Evolutionary conservation across 2,888 invertebrate genomes (phyloP), one percentile per base, ranked within the genome.

Genomic region (Synanthedon formicaeformis): DNA sequence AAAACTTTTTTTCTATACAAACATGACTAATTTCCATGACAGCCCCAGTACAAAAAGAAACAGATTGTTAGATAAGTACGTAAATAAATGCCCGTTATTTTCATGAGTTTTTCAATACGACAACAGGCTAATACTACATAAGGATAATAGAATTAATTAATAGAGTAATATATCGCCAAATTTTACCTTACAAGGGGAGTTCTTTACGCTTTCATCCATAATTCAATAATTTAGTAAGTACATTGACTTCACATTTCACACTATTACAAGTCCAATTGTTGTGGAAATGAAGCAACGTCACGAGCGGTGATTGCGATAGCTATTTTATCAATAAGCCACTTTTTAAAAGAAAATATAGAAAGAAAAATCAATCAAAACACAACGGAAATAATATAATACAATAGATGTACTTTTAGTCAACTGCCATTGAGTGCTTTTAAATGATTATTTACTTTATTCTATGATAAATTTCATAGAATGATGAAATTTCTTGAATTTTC

Each of bases 121-220:
- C 34, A 34, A 59, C 50, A 60, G 59, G 57, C 58, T 58, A 60
- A 61, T 66, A 52, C 57, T 57, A 57, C 53, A 51, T 70, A 71
- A 8, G 66, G 65, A 67, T 69, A 56, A 61, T 60, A 23, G 23
- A 23, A 23, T 23, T 23, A 23, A 23, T 23, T 23, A 23, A 23
- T 23, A 64, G 66, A 74, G 67, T 64, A 69, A 70, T 69, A 73
- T 58, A 72, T 68, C 62, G 69, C 71, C 67, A 73, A 71, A 69
- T 71, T 73, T 87, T 87, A 87, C 87, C 87, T 87, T 78, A 81
- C 83, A 86, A 77, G 84, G 84, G 75, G 84, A 84, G 73, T 72
- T 81, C 75, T 78, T 82, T 75, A 67, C 74, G 73, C 74, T 81
- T 68, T 80, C 81, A 81, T 87, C 86, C 87, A 87, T 87, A 66